These are phyloP conservation scores for Aeoliscus strigatus DNA, from an alignment of 2,797 vertebrate species.

Conservation along the genomic window DNA sequence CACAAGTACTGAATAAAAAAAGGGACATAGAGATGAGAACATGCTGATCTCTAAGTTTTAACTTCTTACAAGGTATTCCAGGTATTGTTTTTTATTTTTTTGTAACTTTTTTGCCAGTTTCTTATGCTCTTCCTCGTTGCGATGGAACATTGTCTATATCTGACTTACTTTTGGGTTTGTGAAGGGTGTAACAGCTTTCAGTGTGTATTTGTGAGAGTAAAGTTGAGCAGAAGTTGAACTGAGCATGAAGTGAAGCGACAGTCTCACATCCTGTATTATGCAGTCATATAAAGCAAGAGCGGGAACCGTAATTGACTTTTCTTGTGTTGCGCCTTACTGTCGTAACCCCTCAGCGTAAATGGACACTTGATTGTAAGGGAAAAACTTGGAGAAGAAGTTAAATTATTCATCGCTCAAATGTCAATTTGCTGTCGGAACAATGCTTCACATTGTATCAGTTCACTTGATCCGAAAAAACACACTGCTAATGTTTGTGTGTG, in stretches of 20 bases:
- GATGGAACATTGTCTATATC: too few relatives aligned
- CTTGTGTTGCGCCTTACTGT: too few relatives aligned
- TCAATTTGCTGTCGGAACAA: conserved; percentile 10
- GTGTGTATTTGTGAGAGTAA: too few relatives aligned
- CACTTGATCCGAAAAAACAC: conserved; percentile 17
- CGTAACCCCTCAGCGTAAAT: conserved; percentile 29
- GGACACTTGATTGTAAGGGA: conserved; percentile 20
- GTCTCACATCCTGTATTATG: too few relatives aligned
- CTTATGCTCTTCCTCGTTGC: too few relatives aligned
- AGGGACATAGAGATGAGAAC: background rate
- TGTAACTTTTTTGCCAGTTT: too few relatives aligned
- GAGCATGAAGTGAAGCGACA: background rate
- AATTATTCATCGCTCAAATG: conserved; percentile 48
- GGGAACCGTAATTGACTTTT: background rate
- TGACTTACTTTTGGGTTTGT: too few relatives aligned
- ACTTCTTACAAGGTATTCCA: too few relatives aligned
- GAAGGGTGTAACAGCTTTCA: too few relatives aligned
- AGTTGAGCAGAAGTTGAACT: too few relatives aligned
- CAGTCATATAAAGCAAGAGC: background rate
- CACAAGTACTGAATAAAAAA: background rate
- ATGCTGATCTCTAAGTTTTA: too few relatives aligned
- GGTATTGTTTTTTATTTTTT: too few relatives aligned
- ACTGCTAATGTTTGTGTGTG: conserved; percentile 6
- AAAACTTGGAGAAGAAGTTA: conserved; percentile 19
- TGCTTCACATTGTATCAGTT: conserved; percentile 16